Conservation (phyloP, 2,888 invertebrate species). For the Toxonevra muliebris region DNA sequence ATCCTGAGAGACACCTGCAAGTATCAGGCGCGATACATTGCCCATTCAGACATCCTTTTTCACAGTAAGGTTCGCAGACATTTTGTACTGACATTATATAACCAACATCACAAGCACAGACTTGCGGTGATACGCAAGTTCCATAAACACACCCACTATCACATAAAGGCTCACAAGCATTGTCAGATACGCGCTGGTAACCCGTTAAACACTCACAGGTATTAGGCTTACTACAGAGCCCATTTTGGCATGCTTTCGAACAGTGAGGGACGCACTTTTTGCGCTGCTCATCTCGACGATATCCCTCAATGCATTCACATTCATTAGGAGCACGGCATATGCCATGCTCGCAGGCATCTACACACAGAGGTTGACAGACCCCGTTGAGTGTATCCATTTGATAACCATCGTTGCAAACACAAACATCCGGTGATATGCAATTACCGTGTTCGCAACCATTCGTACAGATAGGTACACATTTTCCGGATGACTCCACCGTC, state of each 20-base stretch:
- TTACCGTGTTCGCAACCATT: constrained; percentile 54
- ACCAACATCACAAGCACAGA: constrained; percentile 75
- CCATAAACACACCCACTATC: constrained; percentile 66
- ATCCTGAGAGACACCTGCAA: constrained; percentile 47
- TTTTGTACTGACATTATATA: constrained; percentile 55
- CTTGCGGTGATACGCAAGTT: constrained; percentile 73
- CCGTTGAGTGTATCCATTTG: neutral
- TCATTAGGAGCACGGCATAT: constrained; percentile 47
- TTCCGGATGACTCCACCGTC: neutral
- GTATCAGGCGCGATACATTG: constrained; percentile 53
- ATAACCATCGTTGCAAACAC: constrained; percentile 62
- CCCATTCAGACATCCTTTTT: constrained; percentile 45
- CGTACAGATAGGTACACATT: constrained; percentile 30
- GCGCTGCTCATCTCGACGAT: constrained; percentile 14
- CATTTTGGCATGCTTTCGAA: constrained; percentile 46
- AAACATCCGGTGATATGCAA: constrained; percentile 67
- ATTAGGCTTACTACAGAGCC: constrained; percentile 53
- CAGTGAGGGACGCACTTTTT: constrained; percentile 27
- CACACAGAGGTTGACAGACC: constrained; percentile 57
- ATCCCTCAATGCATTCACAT: constrained; percentile 47
- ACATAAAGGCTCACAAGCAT: constrained; percentile 44
- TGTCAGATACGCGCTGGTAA: constrained; percentile 53
- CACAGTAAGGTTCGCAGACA: constrained; percentile 32
- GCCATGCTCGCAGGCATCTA: constrained; percentile 54
- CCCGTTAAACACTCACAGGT: constrained; percentile 48